A percentile compares a stretch with the other conserved stretches of the same genome.
These are phyloP conservation scores for Nomada fucata DNA, from an alignment of 2,888 invertebrate genomes.

Conservation along the genomic window DNA sequence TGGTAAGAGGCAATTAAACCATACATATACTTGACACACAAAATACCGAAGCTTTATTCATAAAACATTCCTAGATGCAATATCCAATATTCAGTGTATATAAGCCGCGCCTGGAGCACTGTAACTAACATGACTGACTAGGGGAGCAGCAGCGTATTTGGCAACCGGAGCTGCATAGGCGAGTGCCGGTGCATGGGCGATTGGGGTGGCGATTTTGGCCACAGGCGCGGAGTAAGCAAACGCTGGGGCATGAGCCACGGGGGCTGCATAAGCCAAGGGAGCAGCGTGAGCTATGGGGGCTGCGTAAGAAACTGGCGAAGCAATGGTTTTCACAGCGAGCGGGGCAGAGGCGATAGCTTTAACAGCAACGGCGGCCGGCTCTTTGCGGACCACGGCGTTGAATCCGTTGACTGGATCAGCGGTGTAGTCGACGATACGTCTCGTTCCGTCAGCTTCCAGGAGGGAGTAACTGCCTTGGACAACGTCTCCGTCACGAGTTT, in stretches of 20 bases:
- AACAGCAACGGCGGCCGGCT: constrained; percentile 78
- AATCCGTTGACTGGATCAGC: constrained; percentile 80
- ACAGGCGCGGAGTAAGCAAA: constrained; percentile 67
- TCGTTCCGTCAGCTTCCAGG: constrained; percentile 84
- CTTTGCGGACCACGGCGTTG: constrained; percentile 81
- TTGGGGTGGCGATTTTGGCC: constrained; percentile 52
- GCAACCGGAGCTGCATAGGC: constrained; percentile 62
- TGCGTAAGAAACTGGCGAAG: constrained; percentile 8
- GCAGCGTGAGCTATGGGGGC: constrained; percentile 63
- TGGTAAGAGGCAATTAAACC: neutral
- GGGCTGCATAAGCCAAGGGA: constrained; percentile 53
- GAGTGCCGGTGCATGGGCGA: constrained; percentile 22
- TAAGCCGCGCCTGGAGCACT: constrained; percentile 74
- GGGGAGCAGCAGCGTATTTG: constrained; percentile 50
- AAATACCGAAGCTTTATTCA: constrained; percentile 58
- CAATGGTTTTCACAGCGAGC: constrained; percentile 61
- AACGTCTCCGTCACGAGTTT: constrained; percentile 79
- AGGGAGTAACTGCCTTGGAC: constrained; percentile 84
- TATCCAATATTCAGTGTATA: constrained; percentile 74
- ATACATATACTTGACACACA: constrained; percentile 62
- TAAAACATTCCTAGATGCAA: constrained; percentile 52
- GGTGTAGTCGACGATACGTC: constrained; percentile 79
- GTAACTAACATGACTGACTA: constrained; percentile 33
- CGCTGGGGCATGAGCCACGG: constrained; percentile 64
- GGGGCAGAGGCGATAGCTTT: constrained; percentile 76